These are phyloP conservation scores for Anguilla rostrata DNA, from an alignment of 2,113 vertebrate species.

Conservation along the genomic window DNA sequence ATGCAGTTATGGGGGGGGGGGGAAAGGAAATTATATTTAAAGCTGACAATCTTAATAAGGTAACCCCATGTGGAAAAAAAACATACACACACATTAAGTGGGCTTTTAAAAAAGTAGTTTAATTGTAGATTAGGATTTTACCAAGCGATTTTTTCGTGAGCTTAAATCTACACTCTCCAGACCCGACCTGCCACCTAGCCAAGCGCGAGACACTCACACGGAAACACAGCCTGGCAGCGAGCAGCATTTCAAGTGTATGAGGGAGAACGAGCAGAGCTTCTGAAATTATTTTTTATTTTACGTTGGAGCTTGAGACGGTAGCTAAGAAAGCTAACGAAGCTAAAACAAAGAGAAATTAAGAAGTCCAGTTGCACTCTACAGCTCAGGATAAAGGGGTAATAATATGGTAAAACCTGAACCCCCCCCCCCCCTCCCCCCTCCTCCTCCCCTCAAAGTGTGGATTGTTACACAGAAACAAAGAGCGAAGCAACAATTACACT, in stretches of 20 bases:
- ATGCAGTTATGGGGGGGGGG: slow-evolving; percentile 11
- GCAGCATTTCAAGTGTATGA: background rate
- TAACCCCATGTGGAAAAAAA: slow-evolving; percentile 6
- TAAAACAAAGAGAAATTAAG: background rate
- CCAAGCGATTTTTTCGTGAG: background rate
- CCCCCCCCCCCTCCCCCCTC: background rate
- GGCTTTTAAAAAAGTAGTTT: slow-evolving; percentile 18
- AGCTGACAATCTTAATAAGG: slow-evolving; percentile 70
- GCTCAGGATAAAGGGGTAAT: background rate
- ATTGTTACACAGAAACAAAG: background rate
- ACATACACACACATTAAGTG: background rate
- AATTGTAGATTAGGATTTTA: slow-evolving; percentile 17
- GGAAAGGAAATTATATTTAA: slow-evolving; percentile 25
- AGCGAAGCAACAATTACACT: background rate
- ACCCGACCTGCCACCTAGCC: background rate
- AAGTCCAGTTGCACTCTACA: background rate
- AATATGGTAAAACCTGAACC: background rate
- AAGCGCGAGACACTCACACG: background rate
- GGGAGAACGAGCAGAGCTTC: background rate
- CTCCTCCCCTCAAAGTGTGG: background rate
- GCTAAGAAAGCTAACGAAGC: background rate
- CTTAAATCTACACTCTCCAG: background rate
- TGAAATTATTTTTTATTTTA: background rate
- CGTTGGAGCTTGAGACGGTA: background rate
- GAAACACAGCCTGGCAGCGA: background rate